These are phyloP conservation scores for Folsomia candida DNA, from an alignment of 2,888 invertebrate species.

Conservation along the genomic window DNA sequence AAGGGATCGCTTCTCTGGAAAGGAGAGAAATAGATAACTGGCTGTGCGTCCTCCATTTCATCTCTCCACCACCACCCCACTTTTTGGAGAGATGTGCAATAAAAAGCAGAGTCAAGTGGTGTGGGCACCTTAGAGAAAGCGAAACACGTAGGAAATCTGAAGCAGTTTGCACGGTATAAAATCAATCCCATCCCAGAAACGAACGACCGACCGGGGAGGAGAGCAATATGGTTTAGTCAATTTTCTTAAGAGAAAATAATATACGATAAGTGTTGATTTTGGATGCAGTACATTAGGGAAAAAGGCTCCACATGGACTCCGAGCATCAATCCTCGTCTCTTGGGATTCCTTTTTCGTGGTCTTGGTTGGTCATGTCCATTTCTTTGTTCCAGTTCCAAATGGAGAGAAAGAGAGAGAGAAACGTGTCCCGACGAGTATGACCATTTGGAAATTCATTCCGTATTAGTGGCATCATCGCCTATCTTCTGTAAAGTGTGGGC, in stretches of 20 bases:
- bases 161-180: neutral
- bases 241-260: slow-evolving; percentile 44
- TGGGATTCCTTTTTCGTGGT: slow-evolving; percentile 24
- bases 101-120: neutral
- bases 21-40: neutral
- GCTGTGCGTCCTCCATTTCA: neutral
- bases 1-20: neutral
- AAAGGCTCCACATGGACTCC: slow-evolving; percentile 32
- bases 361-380: too few relatives aligned
- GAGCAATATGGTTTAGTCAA: slow-evolving; percentile 36
- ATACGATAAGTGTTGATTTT: slow-evolving; percentile 41
- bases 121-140: neutral
- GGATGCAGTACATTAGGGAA: slow-evolving; percentile 45
- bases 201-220: too few relatives aligned
- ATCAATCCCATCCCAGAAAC: neutral
- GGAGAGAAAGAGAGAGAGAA: neutral
- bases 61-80: neutral
- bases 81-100: neutral
- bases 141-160: neutral
- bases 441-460: neutral
- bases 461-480: neutral
- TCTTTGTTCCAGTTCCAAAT: neutral
- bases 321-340: slow-evolving; percentile 43
- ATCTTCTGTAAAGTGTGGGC: neutral
- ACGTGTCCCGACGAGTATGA: neutral